Conservation (phyloP, 2,888 invertebrate species). For the Eulithis prunata region DNA sequence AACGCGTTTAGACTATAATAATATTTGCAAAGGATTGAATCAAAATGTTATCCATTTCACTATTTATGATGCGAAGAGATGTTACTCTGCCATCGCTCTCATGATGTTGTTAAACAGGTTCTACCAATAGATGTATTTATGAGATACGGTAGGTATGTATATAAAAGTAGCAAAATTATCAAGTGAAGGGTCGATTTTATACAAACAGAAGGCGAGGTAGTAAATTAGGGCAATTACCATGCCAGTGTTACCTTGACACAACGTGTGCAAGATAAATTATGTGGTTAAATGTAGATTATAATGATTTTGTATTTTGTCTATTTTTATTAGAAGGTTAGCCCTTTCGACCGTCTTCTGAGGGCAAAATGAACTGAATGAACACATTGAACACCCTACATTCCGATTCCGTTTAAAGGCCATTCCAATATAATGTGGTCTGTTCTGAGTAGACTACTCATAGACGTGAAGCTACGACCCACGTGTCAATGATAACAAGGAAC, state of each 20-base stretch:
- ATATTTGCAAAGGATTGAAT: no score
- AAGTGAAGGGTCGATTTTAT: conserved; percentile 54
- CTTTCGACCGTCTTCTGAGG: no score
- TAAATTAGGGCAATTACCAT: conserved; percentile 69
- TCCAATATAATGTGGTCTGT: conserved; percentile 27
- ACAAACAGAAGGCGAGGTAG: conserved; percentile 57
- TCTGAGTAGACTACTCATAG: conserved; percentile 30
- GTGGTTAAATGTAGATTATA: conserved; percentile 1
- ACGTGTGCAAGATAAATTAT: conserved; percentile 43
- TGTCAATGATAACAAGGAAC: conserved; percentile 61
- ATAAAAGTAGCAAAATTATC: conserved; percentile 42
- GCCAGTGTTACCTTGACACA: conserved; percentile 63
- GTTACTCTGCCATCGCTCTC: not conserved
- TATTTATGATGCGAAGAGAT: not conserved
- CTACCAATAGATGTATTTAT: conserved; percentile 33
- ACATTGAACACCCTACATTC: conserved; percentile 11
- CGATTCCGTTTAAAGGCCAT: conserved; percentile 34
- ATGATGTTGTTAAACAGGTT: conserved; percentile 11
- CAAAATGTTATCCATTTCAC: not conserved
- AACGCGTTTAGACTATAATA: no score
- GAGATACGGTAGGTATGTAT: conserved; percentile 26
- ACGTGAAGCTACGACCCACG: conserved; percentile 49
- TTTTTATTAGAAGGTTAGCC: no score
- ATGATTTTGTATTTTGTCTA: not conserved
- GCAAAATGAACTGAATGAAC: no score